These are phyloP conservation scores for Balaeniceps rex DNA, from an alignment of 2,113 vertebrate species.

Conservation along the genomic window DNA sequence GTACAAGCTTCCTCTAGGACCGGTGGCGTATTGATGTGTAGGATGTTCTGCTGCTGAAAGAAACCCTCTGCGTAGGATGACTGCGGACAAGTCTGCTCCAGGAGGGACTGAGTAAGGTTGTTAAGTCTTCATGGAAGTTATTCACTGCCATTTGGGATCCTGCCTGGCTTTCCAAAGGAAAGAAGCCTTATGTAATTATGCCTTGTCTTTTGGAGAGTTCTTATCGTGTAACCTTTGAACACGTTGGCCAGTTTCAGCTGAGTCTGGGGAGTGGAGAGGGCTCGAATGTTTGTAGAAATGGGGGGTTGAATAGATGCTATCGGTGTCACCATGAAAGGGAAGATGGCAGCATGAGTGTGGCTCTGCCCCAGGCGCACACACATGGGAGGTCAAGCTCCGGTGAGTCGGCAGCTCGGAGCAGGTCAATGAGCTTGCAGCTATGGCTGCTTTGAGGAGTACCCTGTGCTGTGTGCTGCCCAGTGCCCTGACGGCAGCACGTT, in stretches of 20 bases:
- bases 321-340: neutral
- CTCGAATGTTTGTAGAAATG: neutral
- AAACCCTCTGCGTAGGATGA: neutral
- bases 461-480: neutral
- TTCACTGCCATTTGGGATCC: neutral
- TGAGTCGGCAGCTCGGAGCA: neutral
- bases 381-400: neutral
- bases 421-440: neutral
- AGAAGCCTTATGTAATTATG: neutral
- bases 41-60: neutral
- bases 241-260: neutral
- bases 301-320: neutral
- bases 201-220: neutral
- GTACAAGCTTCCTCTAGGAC: neutral
- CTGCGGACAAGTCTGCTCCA: neutral
- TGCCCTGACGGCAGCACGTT: rapidly evolving
- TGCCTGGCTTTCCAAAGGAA: neutral
- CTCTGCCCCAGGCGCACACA: neutral
- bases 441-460: neutral
- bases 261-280: neutral
- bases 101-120: neutral
- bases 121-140: neutral
- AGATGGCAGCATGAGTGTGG: neutral
- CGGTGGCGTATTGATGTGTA: neutral
- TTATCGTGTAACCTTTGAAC: neutral